Base-by-base conservation (phyloP, 1,140 invertebrate genomes). In the Heliconius melpomene region DNA sequence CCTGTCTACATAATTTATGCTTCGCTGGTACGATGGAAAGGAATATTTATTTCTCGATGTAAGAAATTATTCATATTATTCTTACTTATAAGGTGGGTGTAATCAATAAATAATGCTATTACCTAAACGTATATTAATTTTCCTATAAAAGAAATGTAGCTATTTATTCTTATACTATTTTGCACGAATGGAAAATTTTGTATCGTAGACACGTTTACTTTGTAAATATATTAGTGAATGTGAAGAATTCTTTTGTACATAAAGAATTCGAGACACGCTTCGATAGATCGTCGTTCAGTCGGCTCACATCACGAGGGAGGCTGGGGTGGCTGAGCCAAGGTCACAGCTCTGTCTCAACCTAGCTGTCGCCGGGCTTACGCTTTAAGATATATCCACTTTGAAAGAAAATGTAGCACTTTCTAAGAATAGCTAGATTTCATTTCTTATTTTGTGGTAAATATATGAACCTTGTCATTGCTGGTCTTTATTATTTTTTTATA, bases 281-380 rank as follows among this genome's bases (percentile, higher is more conserved):
- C n/a, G 77, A 74, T 80, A 80, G 76, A 79, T 71, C 79, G 73
- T 60, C 75, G 79, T 18, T 79, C 80, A 74, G 82, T 83, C 82
- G 78, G 78, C 77, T 83, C 82, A 83, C 82, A 83, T 81, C 79
- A 75, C 52, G n/a, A 32, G 54, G 74, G 72, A 72, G 72, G 29
- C 20, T 50, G 66, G 74, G 74, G 79, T 57, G 76, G 77, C 23
- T 77, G 74, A 40, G 60, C 84, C 84, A 85, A 85, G 84, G 84
- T 85, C 82, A 83, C 84, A 79, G 79, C 71, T 79, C 79, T 78
- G 72, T 77, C 77, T 83, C 77, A 81, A 81, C 75, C 79, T 72
- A 79, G 78, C 83, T 79, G 81, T 74, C 83, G 83, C 78, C 81
- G 81, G 79, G 78, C 82, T 75, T 75, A 75, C 71, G 74, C 79